Evolutionary conservation across 2,888 invertebrate species (phyloP), one percentile per base, ranked within the genome.

Genomic region (Cheilosia vulpina): DNA sequence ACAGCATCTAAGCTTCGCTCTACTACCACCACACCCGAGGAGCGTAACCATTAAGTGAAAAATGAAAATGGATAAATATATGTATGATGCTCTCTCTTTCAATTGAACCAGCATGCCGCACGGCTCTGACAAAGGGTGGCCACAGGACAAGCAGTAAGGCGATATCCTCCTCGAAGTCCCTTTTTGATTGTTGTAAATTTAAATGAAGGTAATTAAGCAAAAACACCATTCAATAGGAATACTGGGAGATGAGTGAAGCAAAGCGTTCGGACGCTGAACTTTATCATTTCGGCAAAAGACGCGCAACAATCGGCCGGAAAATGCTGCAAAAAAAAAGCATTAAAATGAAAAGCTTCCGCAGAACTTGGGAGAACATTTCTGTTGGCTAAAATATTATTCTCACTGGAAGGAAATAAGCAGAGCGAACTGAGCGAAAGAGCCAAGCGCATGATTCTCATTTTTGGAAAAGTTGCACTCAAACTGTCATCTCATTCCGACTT

Each of bases 231-330:
- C 31, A 13, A 41, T 19, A n/a, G 69, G 50, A 62, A 43, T 21
- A 31, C 7, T 27, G 31, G 24, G 13, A 15, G 34, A 45, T 21
- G 24, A 45, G 41, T 13, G 4, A 45, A 38, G 19, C 17, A 31
- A 43, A 68, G 60, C 21, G 17, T 17, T 17, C 31, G 58, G 43
- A 31, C 45, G n/a, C 55, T 27, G 31, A 69, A 65, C 38, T 81
- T 82, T 65, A 9, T 13, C 17, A 38, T 72, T 80, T 60, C 24
- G 1, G 41, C 21, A 69, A 79, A 84, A 38, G 75, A 75, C 80
- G 75, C 84, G 84, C 84, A 84, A 84, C 84, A 84, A 84, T 84
- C 84, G 75, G 79, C 79, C 62, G 65, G 34, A 38, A 72, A 60
- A 45, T 52, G 52, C 27, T 31, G 21, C 34, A 13, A 38, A 13